Conservation (phyloP, 2,113 vertebrate genomes). For the Sebastes fasciatus region DNA sequence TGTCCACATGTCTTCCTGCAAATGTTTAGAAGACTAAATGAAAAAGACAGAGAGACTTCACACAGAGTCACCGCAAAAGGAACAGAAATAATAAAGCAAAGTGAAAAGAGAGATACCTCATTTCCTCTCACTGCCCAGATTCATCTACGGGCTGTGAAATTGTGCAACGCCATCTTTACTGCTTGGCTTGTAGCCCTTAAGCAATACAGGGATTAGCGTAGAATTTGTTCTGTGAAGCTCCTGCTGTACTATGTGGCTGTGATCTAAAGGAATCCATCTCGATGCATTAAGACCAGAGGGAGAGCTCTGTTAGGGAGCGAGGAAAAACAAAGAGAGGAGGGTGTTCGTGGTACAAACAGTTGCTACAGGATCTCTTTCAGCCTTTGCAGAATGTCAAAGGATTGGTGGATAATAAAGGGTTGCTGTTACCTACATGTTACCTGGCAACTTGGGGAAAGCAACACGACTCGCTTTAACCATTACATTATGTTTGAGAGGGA, state of each 20-base stretch:
- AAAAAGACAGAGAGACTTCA: not conserved
- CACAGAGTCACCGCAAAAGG: not conserved
- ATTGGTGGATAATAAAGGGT: not conserved
- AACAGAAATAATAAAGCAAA: slow-evolving; percentile 6
- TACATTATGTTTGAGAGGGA: not conserved
- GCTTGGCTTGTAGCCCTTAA: slow-evolving; percentile 73
- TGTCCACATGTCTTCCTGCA: slow-evolving; percentile 19
- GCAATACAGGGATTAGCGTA: slow-evolving; percentile 70
- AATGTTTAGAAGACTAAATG: slow-evolving; percentile 8
- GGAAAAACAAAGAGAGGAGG: slow-evolving; percentile 34
- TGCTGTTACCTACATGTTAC: slow-evolving; percentile 35
- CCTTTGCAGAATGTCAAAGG: slow-evolving; percentile 8
- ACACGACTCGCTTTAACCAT: not conserved
- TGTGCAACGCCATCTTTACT: slow-evolving; percentile 53
- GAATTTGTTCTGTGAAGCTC: slow-evolving; percentile 66
- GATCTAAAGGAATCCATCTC: slow-evolving; percentile 66
- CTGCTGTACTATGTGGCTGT: slow-evolving; percentile 38
- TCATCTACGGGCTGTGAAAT: slow-evolving; percentile 45
- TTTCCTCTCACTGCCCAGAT: slow-evolving; percentile 50
- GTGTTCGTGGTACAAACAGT: slow-evolving; percentile 7
- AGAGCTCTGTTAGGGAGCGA: slow-evolving; percentile 18
- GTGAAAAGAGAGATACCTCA: slow-evolving; percentile 37
- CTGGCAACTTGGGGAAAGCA: slow-evolving; percentile 20
- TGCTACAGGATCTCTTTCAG: slow-evolving; percentile 28
- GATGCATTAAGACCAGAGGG: slow-evolving; percentile 57